Percentiles rank a stretch among this genome's conserved stretches.
Conservation (phyloP, 35 echinoderm and acorn worm genomes). For the Ophiothrix spiculata region DNA sequence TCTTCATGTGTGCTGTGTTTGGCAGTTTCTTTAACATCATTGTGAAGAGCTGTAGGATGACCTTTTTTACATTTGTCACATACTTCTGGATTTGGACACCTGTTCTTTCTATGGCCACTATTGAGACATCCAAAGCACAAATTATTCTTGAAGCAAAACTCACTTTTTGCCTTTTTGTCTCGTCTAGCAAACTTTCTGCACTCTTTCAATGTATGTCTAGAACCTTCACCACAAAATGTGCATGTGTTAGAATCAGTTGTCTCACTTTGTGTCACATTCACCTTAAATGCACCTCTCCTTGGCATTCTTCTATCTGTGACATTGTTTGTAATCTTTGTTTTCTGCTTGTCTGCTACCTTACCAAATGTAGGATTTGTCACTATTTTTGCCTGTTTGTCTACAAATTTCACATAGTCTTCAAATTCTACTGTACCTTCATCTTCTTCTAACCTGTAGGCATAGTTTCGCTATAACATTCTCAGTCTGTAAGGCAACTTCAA, state of each 20-base stretch:
- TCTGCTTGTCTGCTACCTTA: no score
- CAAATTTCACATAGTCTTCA: no score
- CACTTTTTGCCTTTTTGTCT: neutral
- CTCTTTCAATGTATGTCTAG: neutral
- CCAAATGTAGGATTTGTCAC: no score
- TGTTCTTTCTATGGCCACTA: neutral
- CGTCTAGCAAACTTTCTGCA: slow-evolving; percentile 9
- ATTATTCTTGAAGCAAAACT: slow-evolving; percentile 3
- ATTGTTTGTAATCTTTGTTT: no score
- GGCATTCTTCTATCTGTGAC: no score
- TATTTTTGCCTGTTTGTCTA: no score
- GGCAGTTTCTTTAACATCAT: slow-evolving; percentile 18
- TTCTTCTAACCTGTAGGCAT: no score
- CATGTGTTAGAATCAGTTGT: neutral
- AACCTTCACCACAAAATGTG: neutral
- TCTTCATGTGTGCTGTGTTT: neutral
- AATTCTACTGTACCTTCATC: no score
- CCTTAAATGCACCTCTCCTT: no score
- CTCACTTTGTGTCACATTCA: no score
- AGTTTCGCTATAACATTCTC: no score
- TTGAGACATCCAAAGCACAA: slow-evolving; percentile 21
- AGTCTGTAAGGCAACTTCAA: no score
- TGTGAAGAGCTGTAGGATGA: slow-evolving; percentile 43
- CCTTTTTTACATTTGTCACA: slow-evolving; percentile 15
- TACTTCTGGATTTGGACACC: neutral